Evolutionary conservation across 2,888 invertebrate species (phyloP), one percentile per base, ranked within the genome.

Genomic region (Caradrina clavipalpis): DNA sequence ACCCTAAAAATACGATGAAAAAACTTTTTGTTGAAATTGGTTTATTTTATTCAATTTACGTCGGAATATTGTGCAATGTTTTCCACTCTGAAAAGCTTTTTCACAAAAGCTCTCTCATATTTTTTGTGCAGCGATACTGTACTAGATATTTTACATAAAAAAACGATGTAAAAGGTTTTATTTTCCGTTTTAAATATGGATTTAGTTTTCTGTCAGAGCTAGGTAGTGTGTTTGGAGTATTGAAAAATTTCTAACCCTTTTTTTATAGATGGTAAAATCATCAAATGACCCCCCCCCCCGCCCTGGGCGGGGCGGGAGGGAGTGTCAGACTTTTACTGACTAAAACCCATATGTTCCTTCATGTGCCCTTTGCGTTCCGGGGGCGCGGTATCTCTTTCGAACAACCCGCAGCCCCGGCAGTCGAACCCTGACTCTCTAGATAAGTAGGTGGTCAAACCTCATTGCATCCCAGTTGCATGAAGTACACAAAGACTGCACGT

Each of bases 31-130:
- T 42, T 22, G 3, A 57, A 61, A 59, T 50, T 49, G 35, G 7
- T 17, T 22, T 10, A 61, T 62, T 62, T 45, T 59, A 70, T 79
- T 75, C 50, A 70, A 75, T 77, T 61, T 59, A 53, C 49, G 7
- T 19, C 22, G 17, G 45, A 22, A 78, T 63, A 50, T 58, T 49
- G 60, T 61, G 58, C 57, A 74, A 51, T 54, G 47, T 69, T 74
- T 69, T 60, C 39, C 54, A 49, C 31, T 62, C 61, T 59, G 55
- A 62, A 75, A 75, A 80, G 59, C 61, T 65, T 75, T 79, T 78
- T 70, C 65, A 79, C 70, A 76, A 80, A 78, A 80, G 49, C 66
- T 51, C 50, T 19, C 45, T 47, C 56, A 60, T 70, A 50, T 79
- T 74, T 76, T 79, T 49, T 56, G 56, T 74, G 58, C 54, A 39